Conservation (phyloP, 30 jellyfish, hydroid and myxozoan genomes). For the Chrysaora quinquecirrha region DNA sequence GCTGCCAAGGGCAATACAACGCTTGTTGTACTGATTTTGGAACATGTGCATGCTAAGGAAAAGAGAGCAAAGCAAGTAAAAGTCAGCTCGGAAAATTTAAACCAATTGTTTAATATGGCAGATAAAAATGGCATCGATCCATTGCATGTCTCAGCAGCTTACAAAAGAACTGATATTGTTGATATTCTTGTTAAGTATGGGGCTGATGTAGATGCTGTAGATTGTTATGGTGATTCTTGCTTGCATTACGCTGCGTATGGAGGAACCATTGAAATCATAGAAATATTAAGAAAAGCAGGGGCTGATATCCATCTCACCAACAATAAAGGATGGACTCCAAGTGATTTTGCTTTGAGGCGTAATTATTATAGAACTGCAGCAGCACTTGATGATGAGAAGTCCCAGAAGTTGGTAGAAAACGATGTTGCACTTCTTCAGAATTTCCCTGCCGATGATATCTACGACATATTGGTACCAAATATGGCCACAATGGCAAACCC, state of each 20-base stretch:
- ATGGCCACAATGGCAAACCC: not conserved
- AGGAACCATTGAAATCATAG: conserved; percentile 33
- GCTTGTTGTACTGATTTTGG: not conserved
- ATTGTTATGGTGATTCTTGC: conserved; percentile 31
- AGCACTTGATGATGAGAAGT: conserved; percentile 6
- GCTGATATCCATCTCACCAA: not conserved
- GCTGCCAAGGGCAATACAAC: not conserved
- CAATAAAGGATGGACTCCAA: conserved; percentile 18
- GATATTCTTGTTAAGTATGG: not conserved
- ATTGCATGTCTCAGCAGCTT: conserved; percentile 27
- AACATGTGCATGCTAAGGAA: not conserved
- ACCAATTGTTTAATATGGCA: not conserved
- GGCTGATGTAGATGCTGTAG: conserved; percentile 22
- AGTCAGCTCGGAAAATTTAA: not conserved
- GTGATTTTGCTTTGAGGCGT: conserved; percentile 14
- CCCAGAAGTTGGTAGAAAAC: not conserved
- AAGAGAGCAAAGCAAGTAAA: no score
- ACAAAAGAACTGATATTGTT: not conserved
- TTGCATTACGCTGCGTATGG: conserved; percentile 48
- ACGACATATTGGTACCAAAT: not conserved
- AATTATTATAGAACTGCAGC: conserved; percentile 26
- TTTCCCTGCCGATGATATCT: conserved; percentile 8
- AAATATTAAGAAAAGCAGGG: conserved; percentile 13
- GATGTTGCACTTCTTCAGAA: not conserved
- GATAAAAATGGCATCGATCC: conserved; percentile 38